Evolutionary conservation across 1,140 invertebrate species (phyloP), one percentile per base, ranked within the genome.

Genomic region (Drosophila nigrodunni): DNA sequence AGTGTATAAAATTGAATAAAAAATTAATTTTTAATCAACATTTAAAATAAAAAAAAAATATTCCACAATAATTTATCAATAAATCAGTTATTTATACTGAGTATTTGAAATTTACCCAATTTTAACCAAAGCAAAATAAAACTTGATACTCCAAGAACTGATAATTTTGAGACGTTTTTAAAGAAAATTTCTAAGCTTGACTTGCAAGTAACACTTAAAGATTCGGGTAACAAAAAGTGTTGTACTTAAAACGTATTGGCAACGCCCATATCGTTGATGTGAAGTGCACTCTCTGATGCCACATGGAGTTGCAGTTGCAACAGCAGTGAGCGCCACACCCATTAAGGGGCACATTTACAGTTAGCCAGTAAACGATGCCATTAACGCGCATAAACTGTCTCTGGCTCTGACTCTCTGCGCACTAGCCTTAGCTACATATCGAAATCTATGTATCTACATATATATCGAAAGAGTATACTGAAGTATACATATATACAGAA

Each of bases 331-430:
- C 21, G 71, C 75, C 75, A 77, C 75, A 65, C 75, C 75, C 75
- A 69, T 65, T 69, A 46, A 49, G 52, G 41, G 46, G 55, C 58
- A 77, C 74, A 66, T 62, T 80, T 86, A 78, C 85, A 89, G 85
- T 89, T 89, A 89, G 86, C 85, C 85, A 89, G 85, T 89, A 89
- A 89, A 89, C 85, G 85, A 85, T 89, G 86, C 85, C 80, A 89
- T 89, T 89, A 89, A 89, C 85, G 85, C 85, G 86, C 85, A 89
- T 89, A 89, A 89, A 89, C 74, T 55, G 47, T 49, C 65, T 68
- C 18, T 41, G 69, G 80, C 69, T 37, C 7, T 34, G 50, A 37
- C 50, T 54, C 50, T 78, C 86, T 89, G 85, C 85, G 85, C 85
- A 89, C 65, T 68, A 69, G 65, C n/a, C 13, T 10, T 41, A 49